phyloP scores from a whole-genome alignment of 1,140 invertebrate species.

The Wasmannia auropunctata region DNA sequence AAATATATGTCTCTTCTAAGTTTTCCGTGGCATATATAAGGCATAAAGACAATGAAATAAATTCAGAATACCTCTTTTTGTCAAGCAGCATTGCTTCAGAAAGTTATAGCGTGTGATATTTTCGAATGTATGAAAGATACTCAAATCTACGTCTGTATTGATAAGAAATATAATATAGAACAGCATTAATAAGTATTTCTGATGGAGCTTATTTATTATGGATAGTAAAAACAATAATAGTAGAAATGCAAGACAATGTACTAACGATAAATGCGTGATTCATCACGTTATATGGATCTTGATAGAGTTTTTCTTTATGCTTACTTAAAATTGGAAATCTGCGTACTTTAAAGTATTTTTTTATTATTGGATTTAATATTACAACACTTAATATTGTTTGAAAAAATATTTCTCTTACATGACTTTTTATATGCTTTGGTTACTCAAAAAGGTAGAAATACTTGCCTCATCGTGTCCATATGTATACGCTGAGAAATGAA shows the following conservation, averaged over 20 bases:
- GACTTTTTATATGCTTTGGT: neutral
- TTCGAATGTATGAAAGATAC: conserved; percentile 2
- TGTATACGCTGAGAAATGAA: neutral
- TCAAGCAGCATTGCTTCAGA: neutral
- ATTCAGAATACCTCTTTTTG: neutral
- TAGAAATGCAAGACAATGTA: conserved; percentile 73
- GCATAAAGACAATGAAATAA: conserved; percentile 5
- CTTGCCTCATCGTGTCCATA: neutral
- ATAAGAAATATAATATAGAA: conserved; percentile 19
- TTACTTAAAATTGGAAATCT: neutral
- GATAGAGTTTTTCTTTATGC: conserved; percentile 7
- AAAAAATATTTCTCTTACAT: neutral
- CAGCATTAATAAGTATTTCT: conserved; percentile 16
- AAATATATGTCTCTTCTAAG: neutral
- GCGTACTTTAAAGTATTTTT: neutral
- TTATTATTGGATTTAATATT: neutral
- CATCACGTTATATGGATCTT: neutral
- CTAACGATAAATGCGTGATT: conserved; percentile 58
- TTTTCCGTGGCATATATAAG: neutral
- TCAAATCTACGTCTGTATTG: neutral
- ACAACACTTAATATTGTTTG: neutral
- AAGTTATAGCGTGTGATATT: neutral
- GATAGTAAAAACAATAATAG: conserved; percentile 7
- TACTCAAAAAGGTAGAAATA: neutral
- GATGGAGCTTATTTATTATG: neutral